These are phyloP conservation scores for Pocillopora verrucosa DNA, from an alignment of 64 coral and sea anemone species.

Conservation along the genomic window DNA sequence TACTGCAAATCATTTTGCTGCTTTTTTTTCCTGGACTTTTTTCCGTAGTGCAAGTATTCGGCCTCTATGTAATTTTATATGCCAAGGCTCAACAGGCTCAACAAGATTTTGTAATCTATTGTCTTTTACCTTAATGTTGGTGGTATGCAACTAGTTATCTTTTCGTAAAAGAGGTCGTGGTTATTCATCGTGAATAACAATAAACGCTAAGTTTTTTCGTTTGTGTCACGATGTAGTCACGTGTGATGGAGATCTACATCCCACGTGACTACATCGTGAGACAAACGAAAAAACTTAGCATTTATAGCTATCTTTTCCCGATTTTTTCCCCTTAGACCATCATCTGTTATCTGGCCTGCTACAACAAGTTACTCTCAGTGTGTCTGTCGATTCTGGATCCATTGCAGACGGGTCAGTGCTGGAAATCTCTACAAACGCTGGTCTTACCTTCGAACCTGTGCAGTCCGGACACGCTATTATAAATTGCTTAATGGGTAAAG, in stretches of 20 bases:
- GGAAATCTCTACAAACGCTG: slow-evolving; percentile 67
- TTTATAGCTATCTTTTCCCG: neutral
- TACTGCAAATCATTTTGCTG: too few species aligned
- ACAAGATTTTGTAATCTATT: too few species aligned
- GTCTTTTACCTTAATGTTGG: too few species aligned
- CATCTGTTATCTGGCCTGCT: slow-evolving; percentile 77
- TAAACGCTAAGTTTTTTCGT: neutral
- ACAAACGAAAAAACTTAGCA: neutral
- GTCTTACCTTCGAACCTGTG: slow-evolving; percentile 61
- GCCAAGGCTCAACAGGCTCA: too few species aligned
- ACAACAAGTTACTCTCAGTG: slow-evolving; percentile 56
- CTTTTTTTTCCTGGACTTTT: too few species aligned
- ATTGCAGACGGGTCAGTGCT: slow-evolving; percentile 81
- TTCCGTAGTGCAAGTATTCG: too few species aligned
- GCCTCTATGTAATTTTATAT: too few species aligned
- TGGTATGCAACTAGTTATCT: too few species aligned
- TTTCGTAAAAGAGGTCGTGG: too few species aligned
- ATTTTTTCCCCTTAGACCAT: slow-evolving; percentile 41
- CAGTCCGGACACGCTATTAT: slow-evolving; percentile 30
- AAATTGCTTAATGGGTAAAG: slow-evolving; percentile 61
- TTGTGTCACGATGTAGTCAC: neutral
- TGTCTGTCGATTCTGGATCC: slow-evolving; percentile 85
- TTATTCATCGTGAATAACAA: too few species aligned
- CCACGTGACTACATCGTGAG: too few species aligned
- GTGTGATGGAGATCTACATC: too few species aligned